Evolutionary conservation across 2,888 invertebrate genomes (phyloP), one percentile per base, ranked within the genome.

Genomic region (Habrosyne pyritoides): DNA sequence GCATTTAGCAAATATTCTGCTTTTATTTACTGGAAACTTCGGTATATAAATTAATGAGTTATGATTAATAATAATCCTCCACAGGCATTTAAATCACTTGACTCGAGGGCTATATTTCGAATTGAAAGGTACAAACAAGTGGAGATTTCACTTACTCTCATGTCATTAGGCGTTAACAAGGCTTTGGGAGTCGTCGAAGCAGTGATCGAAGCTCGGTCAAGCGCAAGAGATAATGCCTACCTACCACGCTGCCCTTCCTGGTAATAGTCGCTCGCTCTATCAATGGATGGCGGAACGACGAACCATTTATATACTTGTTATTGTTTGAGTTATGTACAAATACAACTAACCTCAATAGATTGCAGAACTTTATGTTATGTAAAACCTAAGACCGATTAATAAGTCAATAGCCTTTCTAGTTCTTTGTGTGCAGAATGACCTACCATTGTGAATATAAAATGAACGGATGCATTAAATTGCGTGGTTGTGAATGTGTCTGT

Each of bases 191-290:
- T 81, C 85, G 83, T 73, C 81, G 86, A 84, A 78, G 77, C 86
- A 78, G 83, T 83, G 86, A 89, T 90, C 87, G 83, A 84, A 86
- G 88, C 84, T 84, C 89, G 87, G 88, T 89, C 90, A 88, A 89
- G 86, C 84, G 87, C 74, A 76, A 89, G 89, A 91, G 91, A 90
- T 90, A 91, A 87, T 81, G 66, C 80, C 42, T 42, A 42, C 18
- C 42, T 18, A 42, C 42, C 67, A 60, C 63, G 65, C 70, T 69
- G 73, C 67, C 70, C 74, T 73, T 70, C 69, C 73, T 71, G 60
- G 67, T 71, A 63, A 74, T 69, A 73, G 65, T 70, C 69, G 61
- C 67, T 60, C 59, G 52, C 42, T 42, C 42, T 18, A 6, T 14
- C 42, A 42, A 18, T 42, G 42, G 7, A 42, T 18, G 18, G 8